Evolutionary conservation across 1,140 invertebrate species (phyloP).

Genomic region (Papilio xuthus): DNA sequence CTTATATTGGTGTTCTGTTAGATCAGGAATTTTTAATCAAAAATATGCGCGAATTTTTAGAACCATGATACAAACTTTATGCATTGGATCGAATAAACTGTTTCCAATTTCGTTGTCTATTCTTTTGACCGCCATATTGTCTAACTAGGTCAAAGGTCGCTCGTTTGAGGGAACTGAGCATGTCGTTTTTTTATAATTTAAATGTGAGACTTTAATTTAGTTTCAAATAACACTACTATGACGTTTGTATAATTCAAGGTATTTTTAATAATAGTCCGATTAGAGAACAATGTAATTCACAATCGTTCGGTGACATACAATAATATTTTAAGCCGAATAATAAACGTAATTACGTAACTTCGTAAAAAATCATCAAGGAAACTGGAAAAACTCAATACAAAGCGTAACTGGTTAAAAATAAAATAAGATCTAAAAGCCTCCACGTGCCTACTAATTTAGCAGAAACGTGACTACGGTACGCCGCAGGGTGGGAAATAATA

Average conservation of each 20-base stretch:
- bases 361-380: background rate
- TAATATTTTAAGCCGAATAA: background rate
- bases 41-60: background rate
- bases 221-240: background rate
- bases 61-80: background rate
- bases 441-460: slow-evolving; percentile 8
- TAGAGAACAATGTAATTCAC: background rate
- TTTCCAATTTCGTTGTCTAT: background rate
- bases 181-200: background rate
- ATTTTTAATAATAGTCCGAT: too few relatives aligned
- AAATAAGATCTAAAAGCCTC: background rate
- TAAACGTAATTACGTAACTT: background rate
- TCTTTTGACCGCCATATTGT: background rate
- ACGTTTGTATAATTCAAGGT: too few relatives aligned
- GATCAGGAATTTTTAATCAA: background rate
- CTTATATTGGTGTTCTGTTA: background rate
- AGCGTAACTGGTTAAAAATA: background rate
- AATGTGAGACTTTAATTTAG: background rate
- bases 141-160: slow-evolving; percentile 4
- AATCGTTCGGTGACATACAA: background rate
- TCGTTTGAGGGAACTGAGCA: background rate
- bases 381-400: background rate
- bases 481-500: background rate
- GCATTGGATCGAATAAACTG: background rate
- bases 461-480: background rate